These are phyloP conservation scores for Graptemys geographica DNA, from an alignment of 2,797 vertebrate genomes.

Conservation along the genomic window DNA sequence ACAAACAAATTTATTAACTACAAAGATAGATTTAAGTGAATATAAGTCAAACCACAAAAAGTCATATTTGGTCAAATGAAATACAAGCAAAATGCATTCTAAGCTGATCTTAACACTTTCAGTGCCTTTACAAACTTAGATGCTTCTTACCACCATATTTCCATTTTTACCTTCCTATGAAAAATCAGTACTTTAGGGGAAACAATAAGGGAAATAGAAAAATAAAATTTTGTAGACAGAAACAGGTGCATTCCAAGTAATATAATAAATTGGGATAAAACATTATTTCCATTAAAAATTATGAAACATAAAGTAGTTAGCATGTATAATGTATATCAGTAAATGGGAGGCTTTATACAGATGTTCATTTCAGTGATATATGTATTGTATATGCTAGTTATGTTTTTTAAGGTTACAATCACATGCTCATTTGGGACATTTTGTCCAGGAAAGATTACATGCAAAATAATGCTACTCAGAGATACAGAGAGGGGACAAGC, in stretches of 20 bases:
- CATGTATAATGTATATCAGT: background rate
- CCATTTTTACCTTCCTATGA: background rate
- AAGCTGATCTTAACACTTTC: too few relatives aligned
- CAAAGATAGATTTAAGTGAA: too few relatives aligned
- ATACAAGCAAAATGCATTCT: too few relatives aligned
- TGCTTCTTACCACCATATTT: background rate
- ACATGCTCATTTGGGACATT: background rate
- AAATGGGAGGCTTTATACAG: background rate
- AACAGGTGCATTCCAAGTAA: background rate
- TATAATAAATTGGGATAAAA: background rate
- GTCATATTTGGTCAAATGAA: too few relatives aligned
- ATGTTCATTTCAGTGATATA: background rate
- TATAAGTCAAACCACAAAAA: too few relatives aligned
- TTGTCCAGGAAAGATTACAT: background rate
- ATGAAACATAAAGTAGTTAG: background rate
- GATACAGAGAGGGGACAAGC: background rate
- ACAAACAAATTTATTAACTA: too few relatives aligned
- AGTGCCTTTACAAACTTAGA: too few relatives aligned
- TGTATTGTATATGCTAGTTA: background rate
- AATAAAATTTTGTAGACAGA: background rate
- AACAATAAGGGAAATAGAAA: background rate
- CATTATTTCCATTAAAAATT: background rate
- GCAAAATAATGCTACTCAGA: background rate
- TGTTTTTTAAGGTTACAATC: background rate
- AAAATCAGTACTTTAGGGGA: background rate